Conservation (phyloP, 2,797 vertebrate species). For the Thamnophis elegans region DNA sequence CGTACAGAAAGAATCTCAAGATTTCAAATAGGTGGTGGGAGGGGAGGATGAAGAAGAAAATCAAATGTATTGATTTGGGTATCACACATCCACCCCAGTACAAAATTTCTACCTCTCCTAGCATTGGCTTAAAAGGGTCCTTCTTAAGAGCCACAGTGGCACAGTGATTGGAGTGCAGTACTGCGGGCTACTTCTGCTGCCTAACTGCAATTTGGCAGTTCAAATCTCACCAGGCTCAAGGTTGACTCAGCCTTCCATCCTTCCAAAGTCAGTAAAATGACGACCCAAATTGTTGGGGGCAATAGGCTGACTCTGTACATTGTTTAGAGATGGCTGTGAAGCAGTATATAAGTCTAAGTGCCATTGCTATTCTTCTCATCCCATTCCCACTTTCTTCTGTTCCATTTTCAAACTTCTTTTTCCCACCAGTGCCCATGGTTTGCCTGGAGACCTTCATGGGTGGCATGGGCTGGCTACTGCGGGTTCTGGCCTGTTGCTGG, state of each 20-base stretch:
- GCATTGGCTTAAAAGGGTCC: neutral
- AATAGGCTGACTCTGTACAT: too few relatives aligned
- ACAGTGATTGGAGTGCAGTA: too few relatives aligned
- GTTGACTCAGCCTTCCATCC: too few relatives aligned
- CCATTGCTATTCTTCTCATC: neutral
- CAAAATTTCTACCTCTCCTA: neutral
- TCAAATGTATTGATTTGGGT: neutral
- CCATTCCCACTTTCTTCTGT: neutral
- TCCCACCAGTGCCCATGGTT: slow-evolving; percentile 15
- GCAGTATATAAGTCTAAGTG: too few relatives aligned
- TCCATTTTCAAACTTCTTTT: neutral
- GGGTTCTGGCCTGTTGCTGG: slow-evolving; percentile 1
- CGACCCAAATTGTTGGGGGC: too few relatives aligned
- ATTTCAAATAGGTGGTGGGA: neutral
- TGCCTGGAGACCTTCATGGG: slow-evolving; percentile 3
- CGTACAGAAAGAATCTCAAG: neutral
- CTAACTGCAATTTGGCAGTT: too few relatives aligned
- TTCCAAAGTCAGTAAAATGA: too few relatives aligned
- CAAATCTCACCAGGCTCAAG: too few relatives aligned
- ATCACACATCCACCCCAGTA: neutral
- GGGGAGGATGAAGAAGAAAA: neutral
- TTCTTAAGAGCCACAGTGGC: neutral
- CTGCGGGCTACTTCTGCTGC: too few relatives aligned
- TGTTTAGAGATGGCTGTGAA: too few relatives aligned
- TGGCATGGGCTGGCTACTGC: slow-evolving; percentile 1